These are phyloP conservation scores for Plutomurus gul DNA, from an alignment of 1,140 invertebrate species.

Conservation along the genomic window DNA sequence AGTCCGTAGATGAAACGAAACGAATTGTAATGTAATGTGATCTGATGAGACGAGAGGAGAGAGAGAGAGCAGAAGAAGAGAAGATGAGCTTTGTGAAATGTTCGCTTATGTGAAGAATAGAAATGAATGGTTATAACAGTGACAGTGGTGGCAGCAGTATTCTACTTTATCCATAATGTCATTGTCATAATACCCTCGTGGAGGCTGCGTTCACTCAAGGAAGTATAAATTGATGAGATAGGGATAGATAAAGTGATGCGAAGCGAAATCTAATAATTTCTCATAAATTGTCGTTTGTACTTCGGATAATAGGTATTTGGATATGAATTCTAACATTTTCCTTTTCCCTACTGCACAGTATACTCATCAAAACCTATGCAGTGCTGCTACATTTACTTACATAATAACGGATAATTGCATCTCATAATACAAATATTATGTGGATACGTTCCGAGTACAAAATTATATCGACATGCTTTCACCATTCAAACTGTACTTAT, in stretches of 20 bases:
- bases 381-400: too few species aligned
- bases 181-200: conserved; percentile 12
- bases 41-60: conserved; percentile 13
- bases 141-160: too few species aligned
- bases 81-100: conserved; percentile 17
- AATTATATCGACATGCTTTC: too few species aligned
- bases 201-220: not conserved
- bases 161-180: conserved; percentile 13
- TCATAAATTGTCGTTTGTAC: not conserved
- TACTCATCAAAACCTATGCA: too few species aligned
- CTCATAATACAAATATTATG: too few species aligned
- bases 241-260: not conserved
- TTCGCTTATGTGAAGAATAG: not conserved
- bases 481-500: too few species aligned
- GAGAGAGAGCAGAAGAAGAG: not conserved
- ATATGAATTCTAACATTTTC: not conserved
- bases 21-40: conserved; percentile 25
- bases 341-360: not conserved
- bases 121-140: not conserved
- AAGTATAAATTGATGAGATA: conserved; percentile 1
- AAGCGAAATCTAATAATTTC: conserved; percentile 6
- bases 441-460: too few species aligned
- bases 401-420: too few species aligned
- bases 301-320: too few species aligned
- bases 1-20: conserved; percentile 1